Evolutionary conservation across 2,113 vertebrate species (phyloP).

Genomic region (Silurus asotus): DNA sequence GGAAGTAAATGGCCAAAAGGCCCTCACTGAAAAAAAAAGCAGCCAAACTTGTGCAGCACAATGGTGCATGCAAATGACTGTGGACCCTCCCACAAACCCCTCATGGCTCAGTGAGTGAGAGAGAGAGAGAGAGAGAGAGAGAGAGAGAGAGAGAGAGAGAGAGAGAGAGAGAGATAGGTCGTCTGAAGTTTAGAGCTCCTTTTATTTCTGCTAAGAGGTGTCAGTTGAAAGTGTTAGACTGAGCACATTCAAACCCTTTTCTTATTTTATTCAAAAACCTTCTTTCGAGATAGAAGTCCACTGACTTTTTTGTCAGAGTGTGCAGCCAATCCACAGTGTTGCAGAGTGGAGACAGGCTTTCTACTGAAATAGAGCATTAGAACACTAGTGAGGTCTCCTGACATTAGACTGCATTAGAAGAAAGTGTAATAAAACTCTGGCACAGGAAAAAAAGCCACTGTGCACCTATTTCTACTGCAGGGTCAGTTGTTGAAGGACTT

Average conservation of each 20-base stretch:
- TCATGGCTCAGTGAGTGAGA: slow-evolving; percentile 56
- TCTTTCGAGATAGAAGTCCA: slow-evolving; percentile 59
- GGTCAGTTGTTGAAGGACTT: background rate
- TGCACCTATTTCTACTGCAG: background rate
- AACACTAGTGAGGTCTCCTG: slow-evolving; percentile 32
- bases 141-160: slow-evolving; percentile 40
- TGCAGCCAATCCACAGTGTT: slow-evolving; percentile 50
- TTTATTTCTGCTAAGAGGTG: slow-evolving; percentile 67
- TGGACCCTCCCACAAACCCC: slow-evolving; percentile 59
- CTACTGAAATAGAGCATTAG: slow-evolving; percentile 7
- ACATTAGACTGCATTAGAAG: slow-evolving; percentile 29
- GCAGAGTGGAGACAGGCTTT: slow-evolving; percentile 39
- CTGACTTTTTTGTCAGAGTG: slow-evolving; percentile 70
- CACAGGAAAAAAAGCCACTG: background rate
- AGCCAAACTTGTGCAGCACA: slow-evolving; percentile 83
- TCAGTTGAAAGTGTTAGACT: slow-evolving; percentile 73
- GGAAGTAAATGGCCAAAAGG: slow-evolving; percentile 83
- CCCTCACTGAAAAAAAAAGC: slow-evolving; percentile 72
- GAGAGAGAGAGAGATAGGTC: slow-evolving; percentile 58
- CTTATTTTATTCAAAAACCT: slow-evolving; percentile 45
- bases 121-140: slow-evolving; percentile 14
- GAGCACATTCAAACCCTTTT: slow-evolving; percentile 62
- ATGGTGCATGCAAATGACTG: slow-evolving; percentile 80
- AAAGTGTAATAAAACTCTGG: slow-evolving; percentile 45
- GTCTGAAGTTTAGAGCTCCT: slow-evolving; percentile 74